These are phyloP conservation scores for Sinocyclocheilus maitianheensis DNA, from an alignment of 2,113 vertebrate species.

Conservation along the genomic window DNA sequence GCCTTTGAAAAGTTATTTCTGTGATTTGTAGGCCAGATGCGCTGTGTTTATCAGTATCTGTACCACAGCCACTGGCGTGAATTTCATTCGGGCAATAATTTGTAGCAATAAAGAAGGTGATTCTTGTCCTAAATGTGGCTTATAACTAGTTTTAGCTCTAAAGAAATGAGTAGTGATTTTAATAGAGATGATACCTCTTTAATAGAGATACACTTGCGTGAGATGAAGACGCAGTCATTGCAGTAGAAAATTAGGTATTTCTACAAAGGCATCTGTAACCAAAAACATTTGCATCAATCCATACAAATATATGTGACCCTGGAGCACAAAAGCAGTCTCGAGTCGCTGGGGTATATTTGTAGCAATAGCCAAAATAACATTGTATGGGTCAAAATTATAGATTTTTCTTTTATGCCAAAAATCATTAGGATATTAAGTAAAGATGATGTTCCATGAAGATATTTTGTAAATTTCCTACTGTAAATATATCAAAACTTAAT, in stretches of 20 bases:
- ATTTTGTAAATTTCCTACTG: no score
- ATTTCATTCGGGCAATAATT: not conserved
- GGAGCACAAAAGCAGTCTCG: no score
- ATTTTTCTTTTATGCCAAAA: no score
- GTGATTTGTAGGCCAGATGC: slow-evolving; percentile 31
- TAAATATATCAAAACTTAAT: no score
- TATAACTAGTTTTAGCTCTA: not conserved
- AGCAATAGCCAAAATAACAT: no score
- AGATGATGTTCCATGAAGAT: no score
- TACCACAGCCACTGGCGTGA: not conserved
- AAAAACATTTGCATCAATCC: not conserved
- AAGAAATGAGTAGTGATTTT: not conserved
- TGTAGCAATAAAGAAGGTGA: not conserved
- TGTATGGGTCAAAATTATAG: no score
- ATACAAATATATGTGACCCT: not conserved
- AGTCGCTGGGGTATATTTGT: no score
- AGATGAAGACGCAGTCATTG: not conserved
- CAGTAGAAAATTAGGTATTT: not conserved
- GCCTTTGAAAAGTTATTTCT: slow-evolving; percentile 18
- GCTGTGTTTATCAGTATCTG: not conserved
- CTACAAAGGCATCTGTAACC: no score
- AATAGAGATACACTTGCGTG: not conserved
- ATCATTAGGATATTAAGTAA: no score
- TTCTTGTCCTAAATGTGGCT: not conserved
- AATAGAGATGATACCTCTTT: not conserved